Evolutionary conservation across 2,888 invertebrate genomes (phyloP).

Genomic region (Dorcus parallelipipedus): DNA sequence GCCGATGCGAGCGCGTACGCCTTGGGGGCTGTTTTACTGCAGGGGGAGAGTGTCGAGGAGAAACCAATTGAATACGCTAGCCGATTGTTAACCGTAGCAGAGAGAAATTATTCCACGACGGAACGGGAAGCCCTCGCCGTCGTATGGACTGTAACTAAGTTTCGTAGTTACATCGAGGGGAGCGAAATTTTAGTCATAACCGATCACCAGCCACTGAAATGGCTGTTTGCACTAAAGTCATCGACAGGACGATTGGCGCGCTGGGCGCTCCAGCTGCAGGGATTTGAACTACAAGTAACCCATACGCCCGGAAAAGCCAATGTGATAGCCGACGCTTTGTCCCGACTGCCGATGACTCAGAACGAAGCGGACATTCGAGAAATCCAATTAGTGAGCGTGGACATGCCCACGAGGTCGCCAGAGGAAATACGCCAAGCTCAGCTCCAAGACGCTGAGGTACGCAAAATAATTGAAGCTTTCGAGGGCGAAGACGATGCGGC

Average conservation of each 20-base stretch:
- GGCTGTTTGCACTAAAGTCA: no score
- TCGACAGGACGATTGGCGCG: no score
- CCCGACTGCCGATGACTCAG: background rate
- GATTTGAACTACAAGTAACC: no score
- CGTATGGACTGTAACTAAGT: constrained; percentile 41
- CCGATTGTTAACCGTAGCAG: constrained; percentile 26
- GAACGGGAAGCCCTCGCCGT: constrained; percentile 31
- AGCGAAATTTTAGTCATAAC: constrained; percentile 38
- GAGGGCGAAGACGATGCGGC: no score
- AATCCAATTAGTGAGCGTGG: no score
- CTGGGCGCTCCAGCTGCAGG: no score
- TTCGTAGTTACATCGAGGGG: constrained; percentile 44
- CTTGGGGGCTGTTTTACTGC: constrained; percentile 23
- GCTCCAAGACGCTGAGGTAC: constrained; percentile 22
- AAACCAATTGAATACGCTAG: constrained; percentile 32
- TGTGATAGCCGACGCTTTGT: no score
- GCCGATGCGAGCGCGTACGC: constrained; percentile 32
- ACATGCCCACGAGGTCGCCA: constrained; percentile 29
- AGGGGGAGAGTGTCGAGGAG: constrained; percentile 24
- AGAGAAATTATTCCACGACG: constrained; percentile 29
- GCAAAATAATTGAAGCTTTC: constrained; percentile 16
- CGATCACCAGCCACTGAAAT: constrained; percentile 50
- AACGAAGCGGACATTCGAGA: background rate
- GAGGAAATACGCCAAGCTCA: constrained; percentile 28
- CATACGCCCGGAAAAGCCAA: no score